A percentile compares a stretch with the other conserved stretches of the same genome.
Evolutionary conservation across 2,113 vertebrate genomes (phyloP).

Genomic region (Antechinus stuartii): DNA sequence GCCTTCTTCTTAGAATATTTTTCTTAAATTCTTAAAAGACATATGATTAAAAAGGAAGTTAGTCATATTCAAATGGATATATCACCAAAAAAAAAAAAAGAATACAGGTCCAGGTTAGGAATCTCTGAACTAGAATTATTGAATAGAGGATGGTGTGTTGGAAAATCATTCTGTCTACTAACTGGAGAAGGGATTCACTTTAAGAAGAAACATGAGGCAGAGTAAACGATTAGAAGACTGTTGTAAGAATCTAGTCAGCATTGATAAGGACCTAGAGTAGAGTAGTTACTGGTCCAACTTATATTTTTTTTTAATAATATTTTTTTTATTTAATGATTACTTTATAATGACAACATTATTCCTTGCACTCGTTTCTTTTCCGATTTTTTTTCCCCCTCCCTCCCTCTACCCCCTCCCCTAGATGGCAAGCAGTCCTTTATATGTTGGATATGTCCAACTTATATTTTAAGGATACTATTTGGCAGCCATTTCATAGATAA

Average conservation of each 20-base stretch:
- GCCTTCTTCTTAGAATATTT: background rate
- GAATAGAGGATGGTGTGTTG: background rate
- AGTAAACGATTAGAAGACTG: background rate
- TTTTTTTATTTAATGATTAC: no score
- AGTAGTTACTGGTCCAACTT: background rate
- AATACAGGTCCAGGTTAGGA: background rate
- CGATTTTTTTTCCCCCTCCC: no score
- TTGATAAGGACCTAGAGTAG: background rate
- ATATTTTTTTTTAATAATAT: no score
- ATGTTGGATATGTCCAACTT: no score
- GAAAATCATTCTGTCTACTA: background rate
- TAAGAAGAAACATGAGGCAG: background rate
- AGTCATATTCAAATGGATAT: background rate
- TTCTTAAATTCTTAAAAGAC: background rate
- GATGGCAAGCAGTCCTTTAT: no score
- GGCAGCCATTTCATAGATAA: background rate
- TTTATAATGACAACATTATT: no score
- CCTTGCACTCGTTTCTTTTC: no score
- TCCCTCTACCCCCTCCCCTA: no score
- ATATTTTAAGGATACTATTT: background rate
- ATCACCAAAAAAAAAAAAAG: background rate
- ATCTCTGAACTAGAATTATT: background rate
- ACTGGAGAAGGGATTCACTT: background rate
- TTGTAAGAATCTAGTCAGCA: background rate
- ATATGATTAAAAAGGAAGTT: background rate